These are phyloP conservation scores for Oxyruncus cristatus DNA, from an alignment of 2,113 vertebrate species.

Conservation along the genomic window DNA sequence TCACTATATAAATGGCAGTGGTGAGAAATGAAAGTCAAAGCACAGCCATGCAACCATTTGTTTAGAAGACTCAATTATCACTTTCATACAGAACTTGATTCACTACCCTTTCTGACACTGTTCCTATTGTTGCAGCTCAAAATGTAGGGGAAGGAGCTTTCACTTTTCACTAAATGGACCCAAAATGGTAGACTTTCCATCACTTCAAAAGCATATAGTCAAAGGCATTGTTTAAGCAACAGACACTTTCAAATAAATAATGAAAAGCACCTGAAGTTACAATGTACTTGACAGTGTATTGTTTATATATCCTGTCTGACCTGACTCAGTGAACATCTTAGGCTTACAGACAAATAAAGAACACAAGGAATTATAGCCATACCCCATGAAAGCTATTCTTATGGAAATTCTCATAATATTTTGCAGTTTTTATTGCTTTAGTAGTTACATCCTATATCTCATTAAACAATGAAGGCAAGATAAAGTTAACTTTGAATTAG, in stretches of 20 bases:
- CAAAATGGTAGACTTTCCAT: constrained; percentile 6
- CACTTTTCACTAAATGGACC: background rate
- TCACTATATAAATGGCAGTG: background rate
- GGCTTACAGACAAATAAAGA: background rate
- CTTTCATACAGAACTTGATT: constrained; percentile 22
- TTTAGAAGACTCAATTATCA: constrained; percentile 51
- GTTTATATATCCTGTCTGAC: constrained; percentile 5
- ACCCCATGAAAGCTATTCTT: background rate
- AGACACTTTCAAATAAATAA: constrained; percentile 57
- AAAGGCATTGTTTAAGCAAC: constrained; percentile 49
- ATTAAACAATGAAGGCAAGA: background rate
- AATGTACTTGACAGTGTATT: background rate
- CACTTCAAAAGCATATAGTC: constrained; percentile 40
- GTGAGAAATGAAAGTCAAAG: background rate
- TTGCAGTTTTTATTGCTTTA: background rate
- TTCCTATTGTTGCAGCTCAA: constrained; percentile 7
- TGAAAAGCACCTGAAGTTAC: background rate
- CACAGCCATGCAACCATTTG: background rate
- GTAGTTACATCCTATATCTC: background rate
- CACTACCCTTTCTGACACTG: constrained; percentile 5
- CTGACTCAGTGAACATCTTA: background rate
- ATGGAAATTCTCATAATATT: background rate
- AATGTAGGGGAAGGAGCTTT: constrained; percentile 32
- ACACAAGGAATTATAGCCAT: background rate
- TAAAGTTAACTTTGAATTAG: background rate